phyloP scores from a whole-genome alignment of 1,140 invertebrate genomes.

The Rhopalosiphum maidis region DNA sequence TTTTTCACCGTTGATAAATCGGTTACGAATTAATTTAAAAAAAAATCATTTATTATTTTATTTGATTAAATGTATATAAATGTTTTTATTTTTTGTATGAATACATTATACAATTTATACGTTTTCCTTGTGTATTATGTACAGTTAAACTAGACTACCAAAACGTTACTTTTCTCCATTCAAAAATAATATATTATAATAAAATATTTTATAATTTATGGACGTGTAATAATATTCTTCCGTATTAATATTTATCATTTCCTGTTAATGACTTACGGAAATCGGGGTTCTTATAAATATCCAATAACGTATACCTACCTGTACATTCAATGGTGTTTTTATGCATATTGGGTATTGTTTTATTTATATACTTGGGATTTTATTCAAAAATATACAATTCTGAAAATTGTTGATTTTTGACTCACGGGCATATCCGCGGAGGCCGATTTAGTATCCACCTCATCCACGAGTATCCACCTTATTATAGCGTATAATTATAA shows the following conservation, averaged over 20 bases:
- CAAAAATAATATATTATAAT: not conserved
- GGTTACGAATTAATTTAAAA: not conserved
- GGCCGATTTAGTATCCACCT: not conserved
- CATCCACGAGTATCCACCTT: not conserved
- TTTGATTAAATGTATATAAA: no score
- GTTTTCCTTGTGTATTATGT: not conserved
- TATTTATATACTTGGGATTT: not conserved
- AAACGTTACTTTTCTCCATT: not conserved
- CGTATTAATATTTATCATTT: not conserved
- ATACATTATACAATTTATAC: not conserved
- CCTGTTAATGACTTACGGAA: not conserved
- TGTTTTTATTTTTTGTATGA: no score
- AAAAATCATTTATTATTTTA: not conserved
- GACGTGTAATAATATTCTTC: not conserved
- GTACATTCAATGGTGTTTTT: not conserved
- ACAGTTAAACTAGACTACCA: not conserved
- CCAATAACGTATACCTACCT: not conserved
- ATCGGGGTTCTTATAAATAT: not conserved
- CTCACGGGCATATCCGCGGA: not conserved
- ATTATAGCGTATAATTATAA: not conserved
- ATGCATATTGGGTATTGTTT: not conserved
- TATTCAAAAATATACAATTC: not conserved
- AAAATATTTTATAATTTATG: not conserved
- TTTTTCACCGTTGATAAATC: not conserved
- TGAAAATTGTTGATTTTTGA: not conserved